phyloP scores from a whole-genome alignment of 2,888 invertebrate species.

The Cerastis rubricosa region DNA sequence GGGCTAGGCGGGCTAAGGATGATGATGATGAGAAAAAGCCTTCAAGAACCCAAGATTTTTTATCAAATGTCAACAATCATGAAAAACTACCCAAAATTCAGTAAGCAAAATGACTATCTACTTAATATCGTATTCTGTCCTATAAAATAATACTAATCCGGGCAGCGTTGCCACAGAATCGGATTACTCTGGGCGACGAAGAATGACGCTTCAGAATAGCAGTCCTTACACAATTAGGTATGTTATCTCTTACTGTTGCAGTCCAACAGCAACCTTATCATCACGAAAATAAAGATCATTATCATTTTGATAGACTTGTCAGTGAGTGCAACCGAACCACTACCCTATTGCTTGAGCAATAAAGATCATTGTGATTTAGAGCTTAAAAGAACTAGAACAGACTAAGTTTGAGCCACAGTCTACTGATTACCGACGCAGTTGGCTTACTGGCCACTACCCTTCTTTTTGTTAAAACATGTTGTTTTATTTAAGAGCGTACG shows the following conservation, averaged over 20 bases:
- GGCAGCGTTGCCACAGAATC: constrained; percentile 47
- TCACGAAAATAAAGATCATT: neutral
- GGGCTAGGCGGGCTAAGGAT: neutral
- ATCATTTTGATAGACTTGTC: neutral
- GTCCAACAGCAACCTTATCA: neutral
- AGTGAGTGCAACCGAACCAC: neutral
- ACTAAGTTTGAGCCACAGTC: constrained; percentile 52
- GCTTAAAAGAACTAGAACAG: neutral
- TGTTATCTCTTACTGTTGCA: neutral
- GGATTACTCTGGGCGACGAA: constrained; percentile 53
- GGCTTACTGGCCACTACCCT: constrained; percentile 21
- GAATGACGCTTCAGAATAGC: constrained; percentile 32
- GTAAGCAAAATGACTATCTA: constrained; percentile 20
- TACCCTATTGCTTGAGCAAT: neutral
- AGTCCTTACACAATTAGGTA: neutral
- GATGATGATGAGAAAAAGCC: neutral
- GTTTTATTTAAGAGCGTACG: constrained; percentile 31
- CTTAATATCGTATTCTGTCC: constrained; percentile 39
- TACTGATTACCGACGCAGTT: constrained; percentile 57
- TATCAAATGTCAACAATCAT: neutral
- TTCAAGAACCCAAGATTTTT: neutral
- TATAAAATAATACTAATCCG: constrained; percentile 58
- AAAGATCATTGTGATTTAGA: neutral
- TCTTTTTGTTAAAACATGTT: constrained; percentile 27
- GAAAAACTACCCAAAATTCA: constrained; percentile 9